phyloP scores from a whole-genome alignment of 2,113 vertebrate genomes.

The Tupaia tana region DNA sequence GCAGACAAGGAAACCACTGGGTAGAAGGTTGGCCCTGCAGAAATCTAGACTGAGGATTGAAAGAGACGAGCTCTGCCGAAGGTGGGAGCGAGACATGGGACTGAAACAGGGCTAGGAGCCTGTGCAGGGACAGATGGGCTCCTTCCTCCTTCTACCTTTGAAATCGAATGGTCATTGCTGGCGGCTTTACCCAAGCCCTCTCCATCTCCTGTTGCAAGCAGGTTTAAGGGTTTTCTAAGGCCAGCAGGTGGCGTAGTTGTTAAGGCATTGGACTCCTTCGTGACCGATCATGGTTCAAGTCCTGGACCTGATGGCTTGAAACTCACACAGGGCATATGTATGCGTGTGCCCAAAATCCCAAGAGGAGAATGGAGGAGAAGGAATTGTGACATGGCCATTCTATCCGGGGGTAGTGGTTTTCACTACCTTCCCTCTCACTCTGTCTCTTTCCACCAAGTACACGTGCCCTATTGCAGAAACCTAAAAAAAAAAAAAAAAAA shows the following conservation, averaged over 20 bases:
- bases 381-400: too few relatives aligned
- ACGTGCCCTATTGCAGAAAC: too few relatives aligned
- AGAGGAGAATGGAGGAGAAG: too few relatives aligned
- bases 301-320: too few relatives aligned
- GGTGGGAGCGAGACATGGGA: not conserved
- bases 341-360: too few relatives aligned
- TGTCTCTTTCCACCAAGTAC: not conserved
- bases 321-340: too few relatives aligned
- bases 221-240: too few relatives aligned
- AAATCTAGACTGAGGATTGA: not conserved
- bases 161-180: not conserved
- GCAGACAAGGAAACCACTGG: not conserved
- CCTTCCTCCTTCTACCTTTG: not conserved
- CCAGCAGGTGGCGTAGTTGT: too few relatives aligned
- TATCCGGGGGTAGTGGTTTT: too few relatives aligned
- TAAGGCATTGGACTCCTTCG: too few relatives aligned
- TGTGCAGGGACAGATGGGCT: not conserved
- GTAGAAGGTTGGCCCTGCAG: rapidly evolving
- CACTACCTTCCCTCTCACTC: rapidly evolving
- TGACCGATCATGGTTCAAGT: too few relatives aligned
- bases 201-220: not conserved
- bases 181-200: not conserved
- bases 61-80: not conserved
- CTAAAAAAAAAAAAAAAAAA: not conserved
- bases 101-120: not conserved